Evolutionary conservation across 2,113 vertebrate species (phyloP), one percentile per base, ranked within the genome.

Genomic region (Prochilodus magdalenae): DNA sequence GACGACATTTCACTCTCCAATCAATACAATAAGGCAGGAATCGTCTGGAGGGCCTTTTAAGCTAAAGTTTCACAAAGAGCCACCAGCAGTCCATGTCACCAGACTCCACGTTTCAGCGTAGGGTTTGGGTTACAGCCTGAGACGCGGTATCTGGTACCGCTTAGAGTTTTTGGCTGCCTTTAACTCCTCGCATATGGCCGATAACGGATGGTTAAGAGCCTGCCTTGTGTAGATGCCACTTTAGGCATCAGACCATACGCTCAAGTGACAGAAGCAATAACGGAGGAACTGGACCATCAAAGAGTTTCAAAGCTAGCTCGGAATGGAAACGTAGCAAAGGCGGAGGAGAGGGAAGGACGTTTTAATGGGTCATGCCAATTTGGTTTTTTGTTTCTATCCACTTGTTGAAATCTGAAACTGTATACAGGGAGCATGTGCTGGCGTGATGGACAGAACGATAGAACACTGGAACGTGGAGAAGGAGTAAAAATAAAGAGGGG

Each of bases 1-100:
- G 66, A 70, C 57, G 83, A 86, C 81, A 87, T 79, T 73, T 79
- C 80, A 79, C 69, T 30, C 62, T 14, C 63, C 81, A 75, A 87
- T 87, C 86, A 40, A 87, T 85, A 85, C 80, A 83, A 85, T 80
- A 85, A 83, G 49, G 47, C 53, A 80, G 29, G 59, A 82, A 83
- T 71, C 13, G 53, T 80, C 80, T 36, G 49, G 80, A 72, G 73
- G 49, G 69, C 14, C 51, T 86, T 86, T 86, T 36, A 79, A 74
- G 77, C 65, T 82, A 72, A 71, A 55, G 80, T 81, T 87, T 86
- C 84, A 83, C 57, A 82, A 87, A 65, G 40, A 80, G 62, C 51
- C 71, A 62, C 72, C 73, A 63, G 73, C 60, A 82, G 73, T 29
- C 49, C 51, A 30, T 59, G 49, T 74, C 63, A 27, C 29, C 65